These are phyloP conservation scores for Riptortus pedestris DNA, from an alignment of 1,140 invertebrate genomes.

Conservation along the genomic window DNA sequence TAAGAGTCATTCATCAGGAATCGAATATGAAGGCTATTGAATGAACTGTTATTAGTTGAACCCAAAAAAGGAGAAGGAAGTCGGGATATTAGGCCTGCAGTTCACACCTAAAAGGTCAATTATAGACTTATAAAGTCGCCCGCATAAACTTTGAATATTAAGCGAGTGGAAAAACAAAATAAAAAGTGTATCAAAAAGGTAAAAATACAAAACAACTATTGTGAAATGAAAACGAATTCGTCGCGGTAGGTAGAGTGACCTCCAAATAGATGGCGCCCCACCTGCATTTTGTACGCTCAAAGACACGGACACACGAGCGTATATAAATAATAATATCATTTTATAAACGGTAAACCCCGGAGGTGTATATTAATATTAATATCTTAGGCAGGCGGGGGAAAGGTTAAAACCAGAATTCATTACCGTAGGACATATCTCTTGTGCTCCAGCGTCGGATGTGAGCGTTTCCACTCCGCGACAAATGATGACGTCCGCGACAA, in stretches of 20 bases:
- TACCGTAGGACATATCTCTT: neutral
- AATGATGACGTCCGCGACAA: neutral
- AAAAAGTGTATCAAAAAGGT: too few relatives aligned
- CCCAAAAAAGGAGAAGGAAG: too few relatives aligned
- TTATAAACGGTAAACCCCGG: slow-evolving; percentile 6
- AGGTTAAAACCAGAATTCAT: slow-evolving; percentile 2
- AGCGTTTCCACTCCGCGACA: too few relatives aligned
- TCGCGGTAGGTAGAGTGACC: neutral
- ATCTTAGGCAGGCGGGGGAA: neutral
- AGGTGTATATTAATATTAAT: slow-evolving; percentile 9
- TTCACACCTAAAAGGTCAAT: too few relatives aligned
- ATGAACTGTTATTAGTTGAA: too few relatives aligned
- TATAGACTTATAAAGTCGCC: too few relatives aligned
- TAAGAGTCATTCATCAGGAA: too few relatives aligned
- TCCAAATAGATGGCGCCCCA: neutral
- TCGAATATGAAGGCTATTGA: too few relatives aligned
- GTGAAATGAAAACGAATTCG: slow-evolving; percentile 7
- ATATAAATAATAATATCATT: slow-evolving; percentile 9
- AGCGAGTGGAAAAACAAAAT: too few relatives aligned
- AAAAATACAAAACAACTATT: too few relatives aligned
- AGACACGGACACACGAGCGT: neutral
- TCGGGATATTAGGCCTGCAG: too few relatives aligned
- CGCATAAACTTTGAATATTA: too few relatives aligned
- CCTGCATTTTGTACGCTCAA: neutral
- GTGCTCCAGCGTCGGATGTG: neutral